Base-by-base conservation (phyloP, 2,797 vertebrate genomes). In the Acipenser ruthenus region DNA sequence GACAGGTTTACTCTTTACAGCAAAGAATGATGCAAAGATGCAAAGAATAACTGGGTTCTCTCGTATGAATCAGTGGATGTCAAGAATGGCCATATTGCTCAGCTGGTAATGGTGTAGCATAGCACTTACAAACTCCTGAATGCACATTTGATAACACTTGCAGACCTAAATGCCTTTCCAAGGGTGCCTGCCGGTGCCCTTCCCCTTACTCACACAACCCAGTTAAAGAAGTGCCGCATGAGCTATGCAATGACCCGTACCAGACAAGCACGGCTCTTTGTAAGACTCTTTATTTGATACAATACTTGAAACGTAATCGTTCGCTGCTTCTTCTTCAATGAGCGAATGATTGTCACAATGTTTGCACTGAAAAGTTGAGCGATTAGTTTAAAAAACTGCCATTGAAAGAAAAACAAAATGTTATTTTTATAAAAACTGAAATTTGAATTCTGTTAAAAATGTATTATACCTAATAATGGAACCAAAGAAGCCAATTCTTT, bases 281-380 rank as follows among this genome's bases (percentile, higher is more conserved):
- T 81, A 87, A 82, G 89, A 90, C 85, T 91, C 86, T 92, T 94
- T 88, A 86, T 93, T 94, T 93, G 93, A 91, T 93, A 18, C 93
- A 94, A 97, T 99, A 99, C 96, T 99, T 98, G 96, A 99, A 98
- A 95, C 92, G 92, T 95, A 95, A 95, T 96, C 93, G 89, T 96
- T 96, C 94, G 94, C 94, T 96, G 94, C 94, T 96, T 94, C 88
- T 89, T 94, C 92, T 95, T 93, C 91, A 93, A 93, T 2, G 52
- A 97, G 95, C 92, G 94, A 94, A 95, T 90, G 95, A 94, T 96
- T 95, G 91, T 96, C 94, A 92, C 92, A 92, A 94, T 86, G 91
- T 98, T 99, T 99, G 96, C 96, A 98, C 96, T 99, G 96, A 97
- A 87, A 94, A 94, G 94, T 94, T 94, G 94, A 92, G 91, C 91